Percentiles rank a stretch among this genome's conserved stretches.
These are phyloP conservation scores for Gymnoscelis rufifasciata DNA, from an alignment of 2,888 invertebrate genomes.

Conservation along the genomic window DNA sequence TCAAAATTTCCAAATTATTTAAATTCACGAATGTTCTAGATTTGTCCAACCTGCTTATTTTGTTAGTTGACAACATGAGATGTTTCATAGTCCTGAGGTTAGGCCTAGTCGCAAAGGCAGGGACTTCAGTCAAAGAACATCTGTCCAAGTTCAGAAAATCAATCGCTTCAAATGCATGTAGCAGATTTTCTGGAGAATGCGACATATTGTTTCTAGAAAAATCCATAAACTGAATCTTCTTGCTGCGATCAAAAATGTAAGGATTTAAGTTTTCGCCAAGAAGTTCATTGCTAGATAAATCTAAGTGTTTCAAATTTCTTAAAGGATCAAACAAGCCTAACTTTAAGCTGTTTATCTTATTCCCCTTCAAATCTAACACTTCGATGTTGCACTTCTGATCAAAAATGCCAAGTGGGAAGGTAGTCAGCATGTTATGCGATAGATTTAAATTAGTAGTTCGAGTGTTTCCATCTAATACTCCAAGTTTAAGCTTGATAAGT, in stretches of 20 bases:
- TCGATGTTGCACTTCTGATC: constrained; percentile 44
- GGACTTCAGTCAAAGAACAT: constrained; percentile 49
- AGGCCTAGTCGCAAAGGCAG: constrained; percentile 41
- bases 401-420: constrained; percentile 48
- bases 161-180: constrained; percentile 38
- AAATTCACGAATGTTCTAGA: constrained; percentile 39
- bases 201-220: constrained; percentile 53
- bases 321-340: constrained; percentile 47
- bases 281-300: constrained; percentile 47
- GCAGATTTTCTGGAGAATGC: constrained; percentile 36
- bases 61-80: constrained; percentile 50
- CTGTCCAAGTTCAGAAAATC: constrained; percentile 44
- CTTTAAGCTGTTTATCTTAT: constrained; percentile 37
- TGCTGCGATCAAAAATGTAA: constrained; percentile 40
- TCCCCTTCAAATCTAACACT: constrained; percentile 48
- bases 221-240: constrained; percentile 39
- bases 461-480: constrained; percentile 44
- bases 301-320: constrained; percentile 41
- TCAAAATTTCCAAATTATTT: constrained; percentile 47
- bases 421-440: constrained; percentile 43
- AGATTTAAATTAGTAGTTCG: constrained; percentile 45
- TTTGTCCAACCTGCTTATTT: constrained; percentile 41
- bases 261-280: constrained; percentile 39
- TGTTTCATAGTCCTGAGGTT: constrained; percentile 53
- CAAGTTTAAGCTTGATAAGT: constrained; percentile 40